Base-by-base conservation (phyloP, 2,888 invertebrate species). In the Drepanosiphum platanoidis region DNA sequence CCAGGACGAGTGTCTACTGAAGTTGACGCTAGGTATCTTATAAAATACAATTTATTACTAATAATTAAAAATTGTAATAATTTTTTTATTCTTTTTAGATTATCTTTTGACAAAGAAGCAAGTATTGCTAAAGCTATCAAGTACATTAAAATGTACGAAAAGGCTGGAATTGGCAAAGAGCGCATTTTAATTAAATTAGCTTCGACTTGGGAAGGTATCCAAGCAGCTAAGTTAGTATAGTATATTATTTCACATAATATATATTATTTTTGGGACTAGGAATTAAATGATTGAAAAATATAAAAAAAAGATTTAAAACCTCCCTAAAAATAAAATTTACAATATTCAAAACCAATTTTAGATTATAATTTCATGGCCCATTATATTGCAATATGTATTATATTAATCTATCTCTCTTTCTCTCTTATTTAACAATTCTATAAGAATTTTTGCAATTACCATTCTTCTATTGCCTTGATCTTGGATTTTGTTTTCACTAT, bases 151-250 rank as follows among this genome's bases (percentile, higher is more conserved):
- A 91, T 98, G 89, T 99, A 99, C 90, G 94, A 96, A 88, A 95
- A 96, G 87, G 93, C 94, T 89, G 98, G 98, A 8, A 94, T 99
- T 83, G 91, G 92, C 87, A 98, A 97, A 89, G 96, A 99, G 27
- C 93, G 99, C 84, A 94, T 99, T 89, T 92, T 99, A 32, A 99
- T 99, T 88, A 99, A 99, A 90, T 91, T 99, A 87, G 97, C 98
- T 0, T 97, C 98, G 1, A 99, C 99, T 0, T 99, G 99, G 99
- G 99, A 99, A 91, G 99, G 99, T 42, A 98, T 99, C 87, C 96
- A 98, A 91, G 99, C 99, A 52, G 99, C 98, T 34, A 95, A 93
- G 96, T 96, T 91, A 91, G 91, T 88, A 86, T 39, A 79, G 8
- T 22, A 22, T 30, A 13, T 1, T 46, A 72, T 27, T 30, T 42